Conservation (phyloP, 2,113 vertebrate genomes). For the Pithys albifrons region DNA sequence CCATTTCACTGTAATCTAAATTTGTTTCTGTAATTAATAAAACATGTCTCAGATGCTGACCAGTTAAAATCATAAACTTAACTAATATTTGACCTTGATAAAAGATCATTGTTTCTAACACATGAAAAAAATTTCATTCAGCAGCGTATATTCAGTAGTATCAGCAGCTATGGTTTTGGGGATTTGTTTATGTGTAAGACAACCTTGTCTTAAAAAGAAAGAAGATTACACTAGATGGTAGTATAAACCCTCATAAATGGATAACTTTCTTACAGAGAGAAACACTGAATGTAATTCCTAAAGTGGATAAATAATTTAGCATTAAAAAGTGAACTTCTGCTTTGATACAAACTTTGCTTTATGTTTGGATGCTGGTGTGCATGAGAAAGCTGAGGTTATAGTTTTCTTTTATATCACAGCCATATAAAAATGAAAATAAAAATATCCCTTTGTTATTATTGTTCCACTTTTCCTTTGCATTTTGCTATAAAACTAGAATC, state of each 20-base stretch:
- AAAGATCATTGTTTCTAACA: neutral
- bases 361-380: neutral
- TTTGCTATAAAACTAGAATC: neutral
- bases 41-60: neutral
- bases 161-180: neutral
- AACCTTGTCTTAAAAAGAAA: neutral
- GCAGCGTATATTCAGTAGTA: neutral
- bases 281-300: neutral
- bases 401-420: neutral
- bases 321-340: neutral
- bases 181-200: neutral
- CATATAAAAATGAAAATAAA: neutral
- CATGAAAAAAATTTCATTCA: neutral
- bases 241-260: conserved; percentile 36
- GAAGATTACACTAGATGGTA: conserved; percentile 59
- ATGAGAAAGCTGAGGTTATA: neutral
- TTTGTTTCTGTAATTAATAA: conserved; percentile 48
- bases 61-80: neutral
- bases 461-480: neutral
- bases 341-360: neutral
- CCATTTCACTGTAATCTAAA: conserved; percentile 1
- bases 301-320: neutral
- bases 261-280: neutral
- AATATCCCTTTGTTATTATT: neutral
- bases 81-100: neutral